Evolutionary conservation across 2,113 vertebrate species (phyloP), one percentile per base, ranked within the genome.

Genomic region (Gobio gobio): DNA sequence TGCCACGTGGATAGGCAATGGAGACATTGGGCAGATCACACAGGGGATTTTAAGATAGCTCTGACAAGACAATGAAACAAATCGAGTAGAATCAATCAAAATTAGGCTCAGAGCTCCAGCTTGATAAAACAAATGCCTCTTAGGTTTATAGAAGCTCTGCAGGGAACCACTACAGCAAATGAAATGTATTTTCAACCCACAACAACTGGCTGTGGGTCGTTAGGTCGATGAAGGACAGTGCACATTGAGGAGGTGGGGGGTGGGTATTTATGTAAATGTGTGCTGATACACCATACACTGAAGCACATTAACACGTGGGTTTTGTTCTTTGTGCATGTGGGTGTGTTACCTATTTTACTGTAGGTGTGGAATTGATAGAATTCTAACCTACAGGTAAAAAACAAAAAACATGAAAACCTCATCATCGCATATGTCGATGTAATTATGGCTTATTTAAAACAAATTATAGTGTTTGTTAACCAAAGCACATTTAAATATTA

Each of bases 1-100:
- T 64, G 45, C 29, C 13, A 54, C 14, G 73, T 63, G 75, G 56
- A 78, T 70, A 74, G 59, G 77, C 83, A 58, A 49, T 66, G 54
- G 6, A 43, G 40, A 59, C 40, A 13, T 51, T 56, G 16, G 43
- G 54, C 73, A 29, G 24, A 18, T 75, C 29, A 74, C 78, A 26
- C 36, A 18, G 26, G 78, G 45, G 47, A 81, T 61, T 49, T 18
- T 33, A 24, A 86, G 47, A 79, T 22, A 78, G 61, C 66, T 84
- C 63, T 88, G 86, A 88, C 73, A 84, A 88, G 70, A 86, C 51
- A 68, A 85, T 80, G 83, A 86, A 84, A 86, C 78, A 54, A 78
- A 72, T 54, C 54, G 51, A 56, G 77, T 47, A 79, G 82, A 73
- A 90, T 91, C 81, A 81, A 90, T 90, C 85, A 83, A 40, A 90